A percentile compares a stretch with the other conserved stretches of the same genome.
phyloP scores from a whole-genome alignment of 1,140 invertebrate genomes.

The Vollenhovia emeryi region DNA sequence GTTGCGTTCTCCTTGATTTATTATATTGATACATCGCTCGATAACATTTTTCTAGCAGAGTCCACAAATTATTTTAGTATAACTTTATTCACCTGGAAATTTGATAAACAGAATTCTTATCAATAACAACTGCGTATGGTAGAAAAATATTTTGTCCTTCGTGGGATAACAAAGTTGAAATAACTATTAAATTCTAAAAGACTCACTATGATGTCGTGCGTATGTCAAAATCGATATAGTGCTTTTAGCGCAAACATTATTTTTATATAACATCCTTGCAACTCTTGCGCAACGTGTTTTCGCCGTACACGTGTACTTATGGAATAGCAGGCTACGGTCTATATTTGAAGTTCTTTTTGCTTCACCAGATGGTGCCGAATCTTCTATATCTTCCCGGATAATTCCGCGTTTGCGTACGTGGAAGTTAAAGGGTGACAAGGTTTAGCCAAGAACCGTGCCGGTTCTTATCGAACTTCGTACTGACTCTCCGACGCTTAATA shows the following conservation, averaged over 20 bases:
- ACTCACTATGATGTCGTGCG: not conserved
- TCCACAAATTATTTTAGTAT: not conserved
- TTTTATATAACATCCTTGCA: slow-evolving; percentile 3
- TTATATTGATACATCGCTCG: not conserved
- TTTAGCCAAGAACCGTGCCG: slow-evolving; percentile 21
- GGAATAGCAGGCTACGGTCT: not conserved
- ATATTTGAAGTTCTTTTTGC: not conserved
- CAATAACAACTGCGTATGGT: not conserved
- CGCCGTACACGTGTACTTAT: not conserved
- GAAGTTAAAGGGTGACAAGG: slow-evolving; percentile 38
- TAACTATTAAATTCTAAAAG: slow-evolving; percentile 2
- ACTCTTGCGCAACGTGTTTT: not conserved
- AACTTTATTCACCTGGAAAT: slow-evolving; percentile 8
- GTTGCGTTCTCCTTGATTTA: not conserved
- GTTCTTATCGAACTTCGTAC: slow-evolving; percentile 54
- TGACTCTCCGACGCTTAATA: slow-evolving; percentile 45
- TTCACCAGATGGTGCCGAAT: slow-evolving; percentile 31
- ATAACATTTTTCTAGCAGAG: not conserved
- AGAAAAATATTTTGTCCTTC: slow-evolving; percentile 10
- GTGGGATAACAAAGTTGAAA: not conserved
- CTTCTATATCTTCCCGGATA: slow-evolving; percentile 41
- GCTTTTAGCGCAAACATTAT: slow-evolving; percentile 22
- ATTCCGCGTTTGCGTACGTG: slow-evolving; percentile 11
- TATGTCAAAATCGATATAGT: slow-evolving; percentile 11
- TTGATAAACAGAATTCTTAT: slow-evolving; percentile 20